A percentile compares a stretch with the other conserved stretches of the same genome.
Evolutionary conservation across 37 sponge, comb jelly and placozoan genomes (phyloP).

Genomic region (Axinella damicornis): DNA sequence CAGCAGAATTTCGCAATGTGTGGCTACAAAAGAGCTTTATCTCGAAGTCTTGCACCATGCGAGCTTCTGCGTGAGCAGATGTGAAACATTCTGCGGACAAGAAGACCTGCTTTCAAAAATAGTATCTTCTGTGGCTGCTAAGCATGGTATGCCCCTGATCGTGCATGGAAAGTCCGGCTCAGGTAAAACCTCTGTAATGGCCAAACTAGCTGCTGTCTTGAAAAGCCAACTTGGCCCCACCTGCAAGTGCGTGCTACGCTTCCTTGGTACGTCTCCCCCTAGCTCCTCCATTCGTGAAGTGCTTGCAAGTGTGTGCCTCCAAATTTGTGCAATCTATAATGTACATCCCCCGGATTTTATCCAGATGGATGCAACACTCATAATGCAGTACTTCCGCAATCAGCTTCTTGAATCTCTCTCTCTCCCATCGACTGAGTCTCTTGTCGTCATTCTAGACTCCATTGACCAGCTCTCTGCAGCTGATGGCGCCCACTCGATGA

Average conservation of each 20-base stretch:
- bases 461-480: conserved; percentile 70
- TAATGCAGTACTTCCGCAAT: conserved; percentile 54
- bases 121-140: conserved; percentile 1
- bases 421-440: neutral
- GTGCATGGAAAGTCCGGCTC: conserved; percentile 77
- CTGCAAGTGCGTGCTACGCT: conserved; percentile 50
- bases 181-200: conserved; percentile 85
- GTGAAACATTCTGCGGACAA: conserved; percentile 67
- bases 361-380: conserved; percentile 21
- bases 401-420: conserved; percentile 30
- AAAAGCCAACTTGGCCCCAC: conserved; percentile 1
- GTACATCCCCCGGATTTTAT: conserved; percentile 21
- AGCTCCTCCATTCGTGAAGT: conserved; percentile 59
- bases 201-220: conserved; percentile 14
- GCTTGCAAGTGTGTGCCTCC: conserved; percentile 60
- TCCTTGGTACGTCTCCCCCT: conserved; percentile 76
- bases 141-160: conserved; percentile 44
- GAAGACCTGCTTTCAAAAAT: conserved; percentile 29
- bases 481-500: conserved; percentile 61
- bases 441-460: conserved; percentile 73
- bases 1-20: neutral
- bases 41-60: conserved; percentile 72
- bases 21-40: neutral
- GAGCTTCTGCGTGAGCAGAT: conserved; percentile 42
- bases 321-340: conserved; percentile 47